Conservation (phyloP, 2,888 invertebrate genomes). For the Apeira syringaria region DNA sequence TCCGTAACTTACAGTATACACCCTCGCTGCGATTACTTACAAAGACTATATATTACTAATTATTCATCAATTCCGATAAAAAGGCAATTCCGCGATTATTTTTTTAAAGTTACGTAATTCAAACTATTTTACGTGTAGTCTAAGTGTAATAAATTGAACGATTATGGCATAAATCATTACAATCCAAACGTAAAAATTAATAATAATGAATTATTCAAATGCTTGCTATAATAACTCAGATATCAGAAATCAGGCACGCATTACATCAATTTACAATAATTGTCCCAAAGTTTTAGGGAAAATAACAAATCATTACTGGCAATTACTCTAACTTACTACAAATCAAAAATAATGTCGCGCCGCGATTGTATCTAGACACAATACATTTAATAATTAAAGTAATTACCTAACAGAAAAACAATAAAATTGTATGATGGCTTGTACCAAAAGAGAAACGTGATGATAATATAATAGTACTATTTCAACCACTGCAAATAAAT, state of each 20-base stretch:
- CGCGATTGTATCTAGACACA: slow-evolving; percentile 4
- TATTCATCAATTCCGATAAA: too few species aligned
- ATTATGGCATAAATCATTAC: background rate
- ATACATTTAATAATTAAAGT: slow-evolving; percentile 9
- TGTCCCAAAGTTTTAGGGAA: background rate
- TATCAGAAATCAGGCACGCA: background rate
- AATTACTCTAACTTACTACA: slow-evolving; percentile 6
- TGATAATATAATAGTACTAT: too few species aligned
- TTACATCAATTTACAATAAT: background rate
- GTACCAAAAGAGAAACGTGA: background rate
- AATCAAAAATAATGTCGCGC: background rate
- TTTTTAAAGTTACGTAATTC: too few species aligned
- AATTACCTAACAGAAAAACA: background rate
- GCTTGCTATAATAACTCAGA: background rate
- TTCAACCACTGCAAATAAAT: too few species aligned
- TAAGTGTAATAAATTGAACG: too few species aligned
- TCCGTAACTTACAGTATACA: too few species aligned
- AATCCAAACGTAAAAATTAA: background rate
- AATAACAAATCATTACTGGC: slow-evolving; percentile 7
- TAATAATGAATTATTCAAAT: background rate
- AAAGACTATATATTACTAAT: too few species aligned
- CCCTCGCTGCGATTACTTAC: too few species aligned
- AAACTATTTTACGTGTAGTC: too few species aligned
- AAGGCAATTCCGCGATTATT: too few species aligned
- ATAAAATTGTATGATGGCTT: background rate